phyloP scores from a whole-genome alignment of 1,140 invertebrate genomes.

The Nilaparvata lugens region DNA sequence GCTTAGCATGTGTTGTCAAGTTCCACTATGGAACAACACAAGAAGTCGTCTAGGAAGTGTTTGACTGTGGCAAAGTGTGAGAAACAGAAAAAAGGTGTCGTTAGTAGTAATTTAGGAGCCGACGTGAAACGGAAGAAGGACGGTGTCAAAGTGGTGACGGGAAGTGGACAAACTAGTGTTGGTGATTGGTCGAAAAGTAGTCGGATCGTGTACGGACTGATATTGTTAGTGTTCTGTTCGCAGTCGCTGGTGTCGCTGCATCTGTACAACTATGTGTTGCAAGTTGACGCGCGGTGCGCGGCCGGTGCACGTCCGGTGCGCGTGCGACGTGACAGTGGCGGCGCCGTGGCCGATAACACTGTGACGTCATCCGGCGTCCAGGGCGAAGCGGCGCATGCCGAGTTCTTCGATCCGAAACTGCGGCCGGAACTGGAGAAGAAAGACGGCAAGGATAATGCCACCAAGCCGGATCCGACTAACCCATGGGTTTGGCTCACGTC shows the following conservation, averaged over 20 bases:
- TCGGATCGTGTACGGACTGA: neutral
- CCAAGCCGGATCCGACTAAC: slow-evolving; percentile 26
- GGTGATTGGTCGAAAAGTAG: too few species aligned
- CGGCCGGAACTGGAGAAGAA: slow-evolving; percentile 50
- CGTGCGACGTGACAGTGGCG: too few species aligned
- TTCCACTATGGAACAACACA: too few species aligned
- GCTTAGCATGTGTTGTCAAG: too few species aligned
- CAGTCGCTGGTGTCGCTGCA: neutral
- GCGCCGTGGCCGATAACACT: slow-evolving; percentile 35
- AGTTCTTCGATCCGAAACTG: slow-evolving; percentile 58
- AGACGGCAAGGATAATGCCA: slow-evolving; percentile 30
- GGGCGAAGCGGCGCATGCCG: slow-evolving; percentile 46
- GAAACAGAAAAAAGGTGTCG: too few species aligned
- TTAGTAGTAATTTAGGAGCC: too few species aligned
- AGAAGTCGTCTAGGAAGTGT: too few species aligned
- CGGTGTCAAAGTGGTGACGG: too few species aligned
- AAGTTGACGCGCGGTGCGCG: neutral
- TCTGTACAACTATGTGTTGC: neutral
- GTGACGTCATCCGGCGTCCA: slow-evolving; percentile 17
- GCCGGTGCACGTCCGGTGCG: neutral
- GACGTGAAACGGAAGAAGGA: too few species aligned
- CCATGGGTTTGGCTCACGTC: slow-evolving; percentile 70
- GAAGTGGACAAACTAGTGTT: too few species aligned
- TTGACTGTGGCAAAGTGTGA: too few species aligned
- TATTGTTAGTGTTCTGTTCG: neutral